Conservation (phyloP, 1,140 invertebrate species). For the Penaeus indicus region DNA sequence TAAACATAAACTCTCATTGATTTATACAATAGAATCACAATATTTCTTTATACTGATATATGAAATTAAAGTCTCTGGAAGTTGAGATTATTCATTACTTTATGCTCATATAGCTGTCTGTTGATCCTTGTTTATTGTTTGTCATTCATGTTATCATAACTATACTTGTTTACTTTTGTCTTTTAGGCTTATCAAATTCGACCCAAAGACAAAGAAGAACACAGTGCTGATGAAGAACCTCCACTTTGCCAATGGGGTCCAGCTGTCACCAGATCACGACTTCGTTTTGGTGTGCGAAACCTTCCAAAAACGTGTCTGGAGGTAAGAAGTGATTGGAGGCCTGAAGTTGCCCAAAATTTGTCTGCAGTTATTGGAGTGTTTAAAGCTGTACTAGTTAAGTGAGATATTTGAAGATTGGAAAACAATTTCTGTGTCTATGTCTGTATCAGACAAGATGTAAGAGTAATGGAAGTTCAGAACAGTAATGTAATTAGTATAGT, state of each 20-base stretch:
- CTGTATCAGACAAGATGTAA: neutral
- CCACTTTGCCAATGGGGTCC: conserved; percentile 86
- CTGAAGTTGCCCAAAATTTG: neutral
- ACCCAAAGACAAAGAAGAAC: conserved; percentile 76
- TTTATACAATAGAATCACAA: no score
- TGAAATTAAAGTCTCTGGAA: neutral
- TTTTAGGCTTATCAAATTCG: conserved; percentile 78
- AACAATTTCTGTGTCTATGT: neutral
- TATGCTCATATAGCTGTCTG: neutral
- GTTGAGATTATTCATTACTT: neutral
- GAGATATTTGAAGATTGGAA: neutral
- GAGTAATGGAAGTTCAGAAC: neutral
- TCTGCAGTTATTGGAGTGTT: neutral
- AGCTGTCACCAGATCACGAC: conserved; percentile 80
- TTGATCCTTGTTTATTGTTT: neutral
- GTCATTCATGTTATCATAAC: neutral
- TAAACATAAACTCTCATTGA: no score
- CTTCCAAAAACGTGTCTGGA: conserved; percentile 70
- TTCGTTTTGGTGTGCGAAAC: conserved; percentile 82
- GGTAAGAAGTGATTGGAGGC: conserved; percentile 68
- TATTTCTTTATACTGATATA: no score
- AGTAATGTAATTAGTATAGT: neutral
- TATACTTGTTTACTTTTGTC: conserved; percentile 66
- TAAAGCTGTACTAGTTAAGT: no score
- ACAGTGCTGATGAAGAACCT: conserved; percentile 80